Percentiles rank a stretch among this genome's conserved stretches.
Conservation (phyloP, 2,888 invertebrate species). For the Ochropleura plecta region DNA sequence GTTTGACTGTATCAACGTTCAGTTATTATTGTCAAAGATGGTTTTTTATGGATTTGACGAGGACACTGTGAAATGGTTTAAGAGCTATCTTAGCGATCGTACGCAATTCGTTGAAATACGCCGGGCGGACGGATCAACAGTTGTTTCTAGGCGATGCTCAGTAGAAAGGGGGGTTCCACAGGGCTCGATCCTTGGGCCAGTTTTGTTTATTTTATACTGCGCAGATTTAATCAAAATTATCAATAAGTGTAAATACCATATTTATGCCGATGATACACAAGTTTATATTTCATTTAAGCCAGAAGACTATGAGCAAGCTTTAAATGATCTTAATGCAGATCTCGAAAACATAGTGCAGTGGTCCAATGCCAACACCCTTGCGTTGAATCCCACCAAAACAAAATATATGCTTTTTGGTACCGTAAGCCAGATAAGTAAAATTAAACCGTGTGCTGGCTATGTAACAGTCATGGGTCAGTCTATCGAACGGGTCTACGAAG, state of each 20-base stretch:
- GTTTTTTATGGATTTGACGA: background rate
- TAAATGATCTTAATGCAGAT: background rate
- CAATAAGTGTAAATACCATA: too few species aligned
- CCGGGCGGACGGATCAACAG: background rate
- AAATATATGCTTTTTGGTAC: background rate
- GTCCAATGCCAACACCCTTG: background rate
- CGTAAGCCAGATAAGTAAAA: background rate
- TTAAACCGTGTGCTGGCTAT: too few species aligned
- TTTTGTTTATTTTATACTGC: background rate
- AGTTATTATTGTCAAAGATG: background rate
- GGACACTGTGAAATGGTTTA: background rate
- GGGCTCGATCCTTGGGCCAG: background rate
- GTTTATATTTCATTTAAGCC: background rate
- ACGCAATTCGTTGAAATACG: slow-evolving; percentile 1
- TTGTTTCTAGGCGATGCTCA: background rate
- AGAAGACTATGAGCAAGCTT: background rate
- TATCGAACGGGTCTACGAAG: too few species aligned
- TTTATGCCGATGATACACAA: too few species aligned
- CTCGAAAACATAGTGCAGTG: background rate
- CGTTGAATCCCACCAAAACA: background rate
- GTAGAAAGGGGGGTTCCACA: background rate
- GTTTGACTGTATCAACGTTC: background rate
- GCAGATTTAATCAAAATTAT: too few species aligned
- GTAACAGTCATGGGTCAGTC: too few species aligned
- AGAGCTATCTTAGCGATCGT: background rate